Evolutionary conservation across 2,888 invertebrate species (phyloP).

Genomic region (Drosophila paranaensis): DNA sequence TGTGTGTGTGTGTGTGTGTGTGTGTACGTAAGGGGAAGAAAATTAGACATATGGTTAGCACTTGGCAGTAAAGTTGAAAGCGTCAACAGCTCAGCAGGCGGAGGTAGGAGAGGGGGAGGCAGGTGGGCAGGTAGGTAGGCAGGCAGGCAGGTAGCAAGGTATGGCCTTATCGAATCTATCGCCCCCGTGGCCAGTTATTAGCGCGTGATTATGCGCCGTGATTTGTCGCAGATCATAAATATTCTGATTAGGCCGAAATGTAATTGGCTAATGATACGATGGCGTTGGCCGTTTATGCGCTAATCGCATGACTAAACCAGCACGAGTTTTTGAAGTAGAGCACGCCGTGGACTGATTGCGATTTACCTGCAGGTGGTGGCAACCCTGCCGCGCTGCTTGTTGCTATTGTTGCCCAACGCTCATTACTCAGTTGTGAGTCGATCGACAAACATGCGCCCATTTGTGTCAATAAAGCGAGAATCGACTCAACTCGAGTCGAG

Average conservation of each 20-base stretch:
- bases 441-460: constrained; percentile 35
- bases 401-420: not conserved
- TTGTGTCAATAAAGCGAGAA: constrained; percentile 57
- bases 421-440: not conserved
- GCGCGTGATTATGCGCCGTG: constrained; percentile 65
- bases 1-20: not conserved
- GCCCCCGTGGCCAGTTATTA: constrained; percentile 48
- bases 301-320: constrained; percentile 1
- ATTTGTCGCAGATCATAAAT: constrained; percentile 66
- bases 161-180: constrained; percentile 6
- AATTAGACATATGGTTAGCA: constrained; percentile 25
- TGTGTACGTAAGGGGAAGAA: not conserved
- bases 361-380: not conserved
- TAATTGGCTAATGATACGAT: not conserved
- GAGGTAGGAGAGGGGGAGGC: not conserved
- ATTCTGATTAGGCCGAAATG: constrained; percentile 29
- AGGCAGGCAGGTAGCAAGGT: not conserved
- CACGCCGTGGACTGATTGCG: constrained; percentile 3
- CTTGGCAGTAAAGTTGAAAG: constrained; percentile 19
- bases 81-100: constrained; percentile 31
- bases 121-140: no score
- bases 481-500: not conserved
- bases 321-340: not conserved
- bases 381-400: not conserved
- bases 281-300: constrained; percentile 7